Base-by-base conservation (phyloP, 2,113 vertebrate genomes). In the Rhinopomastus cyanomelas region DNA sequence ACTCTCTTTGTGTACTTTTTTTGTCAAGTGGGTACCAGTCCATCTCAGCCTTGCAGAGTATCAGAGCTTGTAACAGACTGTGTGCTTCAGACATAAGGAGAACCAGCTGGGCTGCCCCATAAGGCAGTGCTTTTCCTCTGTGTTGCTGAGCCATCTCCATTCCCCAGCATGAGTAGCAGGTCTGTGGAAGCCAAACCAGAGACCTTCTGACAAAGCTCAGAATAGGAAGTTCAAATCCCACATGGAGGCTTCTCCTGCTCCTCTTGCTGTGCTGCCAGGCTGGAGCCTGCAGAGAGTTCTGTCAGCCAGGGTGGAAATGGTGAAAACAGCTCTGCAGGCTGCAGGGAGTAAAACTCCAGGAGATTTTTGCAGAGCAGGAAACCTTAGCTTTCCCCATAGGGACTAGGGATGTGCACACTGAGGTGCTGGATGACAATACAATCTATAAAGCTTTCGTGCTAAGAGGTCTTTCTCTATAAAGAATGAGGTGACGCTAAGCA, bases 401-500 rank as follows among this genome's bases (percentile, higher is more conserved):
- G 67, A 82, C n/a, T 32, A 73, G 51, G 32, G 51, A 76, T 93
- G 71, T 78, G 42, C 71, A 29, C 52, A 51, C 25, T 71, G 61
- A 90, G 36, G 39, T 85, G 44, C 2, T 88, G 59, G 67, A 42
- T 87, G 88, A 92, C 77, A 84, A 81, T 23, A 36, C 74, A 91
- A 95, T 96, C 92, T 90, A 81, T 87, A 87, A 88, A 93, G 75
- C 46, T 69, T 39, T 74, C 26, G n/a, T 88, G 62, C 39, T 77
- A 79, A 81, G 56, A 84, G 78, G 56, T 84, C 53, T 90, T 94
- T 71, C 75, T 88, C 71, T 81, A 46, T 92, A 85, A 94, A 87
- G 89, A 95, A 87, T 77, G 64, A 84, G 44, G 59, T 11, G 2
- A 81, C 91, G 85, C 30, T 94, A 76, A 95, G 91, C 62, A 87